Percentiles rank a stretch among this genome's conserved stretches.
Evolutionary conservation across 2,113 vertebrate species (phyloP).

Genomic region (Peucedramus taeniatus): DNA sequence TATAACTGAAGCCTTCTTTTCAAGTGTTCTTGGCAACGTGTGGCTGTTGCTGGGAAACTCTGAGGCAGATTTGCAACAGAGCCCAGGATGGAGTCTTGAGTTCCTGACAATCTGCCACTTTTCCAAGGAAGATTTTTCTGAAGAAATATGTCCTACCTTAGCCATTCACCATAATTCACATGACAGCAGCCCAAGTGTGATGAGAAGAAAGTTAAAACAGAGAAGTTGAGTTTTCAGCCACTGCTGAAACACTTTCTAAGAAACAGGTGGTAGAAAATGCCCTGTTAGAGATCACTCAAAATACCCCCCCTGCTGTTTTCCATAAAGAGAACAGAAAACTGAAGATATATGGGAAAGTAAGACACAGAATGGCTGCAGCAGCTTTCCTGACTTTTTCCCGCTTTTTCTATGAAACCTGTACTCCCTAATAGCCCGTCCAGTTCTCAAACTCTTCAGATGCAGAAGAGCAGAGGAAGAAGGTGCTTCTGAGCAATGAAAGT

Average conservation of each 20-base stretch:
- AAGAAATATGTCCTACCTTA: not conserved
- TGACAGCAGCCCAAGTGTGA: not conserved
- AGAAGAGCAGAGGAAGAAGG: not conserved
- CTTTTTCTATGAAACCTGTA: not conserved
- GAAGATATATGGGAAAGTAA: not conserved
- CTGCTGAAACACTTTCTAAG: too few relatives aligned
- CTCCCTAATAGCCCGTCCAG: not conserved
- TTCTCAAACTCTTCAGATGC: not conserved
- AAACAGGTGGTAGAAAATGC: not conserved
- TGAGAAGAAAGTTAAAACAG: not conserved
- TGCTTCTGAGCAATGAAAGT: not conserved
- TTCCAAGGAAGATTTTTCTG: not conserved
- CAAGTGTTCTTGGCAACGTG: not conserved
- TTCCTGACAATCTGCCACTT: not conserved
- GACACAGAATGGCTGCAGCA: not conserved
- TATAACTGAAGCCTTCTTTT: not conserved
- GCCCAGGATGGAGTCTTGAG: not conserved
- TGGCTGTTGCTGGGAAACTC: not conserved
- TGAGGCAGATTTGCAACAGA: not conserved
- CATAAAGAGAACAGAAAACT: not conserved
- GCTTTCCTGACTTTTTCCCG: not conserved
- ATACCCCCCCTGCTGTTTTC: not conserved
- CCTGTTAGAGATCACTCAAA: not conserved
- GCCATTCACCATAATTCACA: not conserved
- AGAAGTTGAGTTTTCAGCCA: not conserved